phyloP scores from a whole-genome alignment of 1,140 invertebrate genomes.

The Eubasilissa regina region DNA sequence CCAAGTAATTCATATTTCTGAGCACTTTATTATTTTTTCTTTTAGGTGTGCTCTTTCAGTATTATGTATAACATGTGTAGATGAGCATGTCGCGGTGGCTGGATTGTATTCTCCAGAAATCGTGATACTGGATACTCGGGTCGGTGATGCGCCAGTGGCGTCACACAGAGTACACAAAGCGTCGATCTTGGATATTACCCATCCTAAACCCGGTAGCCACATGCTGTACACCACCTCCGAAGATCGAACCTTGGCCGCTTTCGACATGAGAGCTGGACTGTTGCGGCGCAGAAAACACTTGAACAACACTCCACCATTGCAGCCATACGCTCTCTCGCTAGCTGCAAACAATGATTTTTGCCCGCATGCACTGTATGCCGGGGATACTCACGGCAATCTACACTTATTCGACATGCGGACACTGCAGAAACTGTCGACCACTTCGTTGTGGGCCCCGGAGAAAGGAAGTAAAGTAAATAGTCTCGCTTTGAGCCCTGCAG shows the following conservation, averaged over 20 bases:
- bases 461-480: slow-evolving; percentile 49
- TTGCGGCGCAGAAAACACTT: slow-evolving; percentile 39
- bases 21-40: too few relatives aligned
- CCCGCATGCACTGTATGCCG: slow-evolving; percentile 48
- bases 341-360: slow-evolving; percentile 48
- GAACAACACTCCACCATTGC: neutral
- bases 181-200: slow-evolving; percentile 43
- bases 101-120: slow-evolving; percentile 53
- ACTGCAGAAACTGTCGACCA: slow-evolving; percentile 36
- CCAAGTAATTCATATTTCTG: too few relatives aligned
- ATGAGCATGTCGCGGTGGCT: slow-evolving; percentile 53
- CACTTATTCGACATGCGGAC: slow-evolving; percentile 44
- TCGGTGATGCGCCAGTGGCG: slow-evolving; percentile 29
- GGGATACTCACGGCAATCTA: slow-evolving; percentile 47
- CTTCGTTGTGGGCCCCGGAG: neutral
- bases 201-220: slow-evolving; percentile 43
- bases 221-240: slow-evolving; percentile 54
- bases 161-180: slow-evolving; percentile 47
- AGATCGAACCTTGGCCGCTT: slow-evolving; percentile 45
- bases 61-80: slow-evolving; percentile 53
- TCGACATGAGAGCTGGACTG: slow-evolving; percentile 46
- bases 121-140: slow-evolving; percentile 47
- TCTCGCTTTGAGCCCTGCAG: slow-evolving; percentile 45
- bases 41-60: slow-evolving; percentile 53
- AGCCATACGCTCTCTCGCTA: slow-evolving; percentile 44